A percentile compares a stretch with the other conserved stretches of the same genome.
These are phyloP conservation scores for Marasmarcha lunaedactyla DNA, from an alignment of 2,888 invertebrate species.

Conservation along the genomic window DNA sequence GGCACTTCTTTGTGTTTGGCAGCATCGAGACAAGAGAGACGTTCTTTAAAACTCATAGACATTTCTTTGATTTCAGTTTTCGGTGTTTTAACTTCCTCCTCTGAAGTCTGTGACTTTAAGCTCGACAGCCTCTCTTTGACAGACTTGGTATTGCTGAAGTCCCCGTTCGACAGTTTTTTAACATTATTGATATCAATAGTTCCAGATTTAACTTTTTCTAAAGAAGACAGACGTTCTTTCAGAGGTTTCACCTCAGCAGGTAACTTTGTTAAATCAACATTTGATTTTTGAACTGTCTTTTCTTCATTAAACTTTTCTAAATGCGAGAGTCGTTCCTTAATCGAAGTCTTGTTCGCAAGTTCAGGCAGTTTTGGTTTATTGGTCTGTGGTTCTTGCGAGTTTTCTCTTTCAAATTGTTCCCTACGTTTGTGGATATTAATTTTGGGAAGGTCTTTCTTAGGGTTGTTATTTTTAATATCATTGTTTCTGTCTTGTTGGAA, in stretches of 20 bases:
- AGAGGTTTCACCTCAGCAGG: slow-evolving; percentile 74
- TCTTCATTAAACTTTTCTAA: slow-evolving; percentile 76
- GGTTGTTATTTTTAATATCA: slow-evolving; percentile 56
- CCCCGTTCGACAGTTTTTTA: slow-evolving; percentile 55
- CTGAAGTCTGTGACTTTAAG: slow-evolving; percentile 53
- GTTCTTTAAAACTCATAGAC: slow-evolving; percentile 66
- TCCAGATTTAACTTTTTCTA: slow-evolving; percentile 67
- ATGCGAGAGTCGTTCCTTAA: slow-evolving; percentile 78
- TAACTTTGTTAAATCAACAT: slow-evolving; percentile 55
- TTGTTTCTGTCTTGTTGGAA: slow-evolving; percentile 63
- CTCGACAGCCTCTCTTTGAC: slow-evolving; percentile 61
- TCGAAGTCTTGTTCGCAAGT: slow-evolving; percentile 75
- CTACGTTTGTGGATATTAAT: slow-evolving; percentile 85
- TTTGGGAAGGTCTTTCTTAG: slow-evolving; percentile 77
- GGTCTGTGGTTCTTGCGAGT: slow-evolving; percentile 58
- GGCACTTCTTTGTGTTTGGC: slow-evolving; percentile 60
- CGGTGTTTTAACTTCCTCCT: slow-evolving; percentile 43
- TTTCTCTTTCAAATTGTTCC: slow-evolving; percentile 83
- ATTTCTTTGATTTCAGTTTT: slow-evolving; percentile 59
- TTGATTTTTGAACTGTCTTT: slow-evolving; percentile 47
- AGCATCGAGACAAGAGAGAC: slow-evolving; percentile 61
- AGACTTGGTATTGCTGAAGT: slow-evolving; percentile 47
- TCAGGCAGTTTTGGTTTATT: slow-evolving; percentile 72
- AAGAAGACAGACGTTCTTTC: slow-evolving; percentile 72
- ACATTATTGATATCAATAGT: slow-evolving; percentile 55